Evolutionary conservation across 2,888 invertebrate species (phyloP).

Genomic region (Ormyrus rosae): DNA sequence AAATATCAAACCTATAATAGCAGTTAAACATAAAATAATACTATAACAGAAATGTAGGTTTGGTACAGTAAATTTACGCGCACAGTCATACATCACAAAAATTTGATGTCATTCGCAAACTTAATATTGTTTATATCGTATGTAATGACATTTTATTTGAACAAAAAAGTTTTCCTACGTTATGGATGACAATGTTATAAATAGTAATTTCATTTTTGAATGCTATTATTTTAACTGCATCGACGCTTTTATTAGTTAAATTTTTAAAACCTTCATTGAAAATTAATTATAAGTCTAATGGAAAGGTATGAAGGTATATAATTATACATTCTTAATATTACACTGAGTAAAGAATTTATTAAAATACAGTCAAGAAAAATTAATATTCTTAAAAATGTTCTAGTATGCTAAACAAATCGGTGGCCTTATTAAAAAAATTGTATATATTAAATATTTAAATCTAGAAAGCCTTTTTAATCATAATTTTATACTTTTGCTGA

Average conservation of each 20-base stretch:
- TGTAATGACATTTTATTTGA: too few relatives aligned
- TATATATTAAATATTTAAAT: too few relatives aligned
- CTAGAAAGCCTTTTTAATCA: too few relatives aligned
- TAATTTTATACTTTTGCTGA: too few relatives aligned
- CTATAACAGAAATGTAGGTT: constrained; percentile 3
- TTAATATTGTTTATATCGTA: too few relatives aligned
- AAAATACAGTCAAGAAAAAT: not conserved
- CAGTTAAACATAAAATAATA: constrained; percentile 28
- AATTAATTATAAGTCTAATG: constrained; percentile 20
- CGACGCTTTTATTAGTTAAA: not conserved
- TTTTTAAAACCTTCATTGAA: constrained; percentile 2
- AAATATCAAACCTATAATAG: too few relatives aligned
- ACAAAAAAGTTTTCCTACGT: not conserved
- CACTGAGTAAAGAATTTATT: constrained; percentile 25
- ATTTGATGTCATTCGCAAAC: too few relatives aligned
- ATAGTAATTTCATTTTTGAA: not conserved
- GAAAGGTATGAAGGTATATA: constrained; percentile 32
- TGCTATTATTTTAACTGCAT: constrained; percentile 4
- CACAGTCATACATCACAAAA: too few relatives aligned
- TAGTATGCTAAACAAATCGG: too few relatives aligned
- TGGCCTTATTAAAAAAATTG: too few relatives aligned
- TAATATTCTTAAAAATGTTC: too few relatives aligned
- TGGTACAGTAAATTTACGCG: not conserved
- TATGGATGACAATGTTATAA: not conserved
- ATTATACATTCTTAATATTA: constrained; percentile 17